These are phyloP conservation scores for Zaprionus ornatus DNA, from an alignment of 1,140 invertebrate species.

Conservation along the genomic window DNA sequence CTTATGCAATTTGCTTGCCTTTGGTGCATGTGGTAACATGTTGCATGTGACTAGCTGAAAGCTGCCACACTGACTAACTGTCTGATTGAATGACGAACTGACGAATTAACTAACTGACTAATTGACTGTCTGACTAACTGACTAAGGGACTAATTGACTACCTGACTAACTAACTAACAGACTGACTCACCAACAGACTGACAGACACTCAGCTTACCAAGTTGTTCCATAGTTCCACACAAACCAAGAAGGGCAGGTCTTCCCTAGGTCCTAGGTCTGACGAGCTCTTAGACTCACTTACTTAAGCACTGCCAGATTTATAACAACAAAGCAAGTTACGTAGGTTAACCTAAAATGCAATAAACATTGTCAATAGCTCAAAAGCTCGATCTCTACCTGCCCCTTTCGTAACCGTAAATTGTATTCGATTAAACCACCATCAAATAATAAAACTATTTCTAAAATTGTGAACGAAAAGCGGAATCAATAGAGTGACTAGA, in stretches of 20 bases:
- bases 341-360: not conserved
- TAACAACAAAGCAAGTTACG: no score
- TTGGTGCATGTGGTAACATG: conserved; percentile 52
- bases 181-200: not conserved
- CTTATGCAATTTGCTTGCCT: conserved; percentile 71
- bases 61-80: not conserved
- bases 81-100: not conserved
- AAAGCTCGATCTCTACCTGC: not conserved
- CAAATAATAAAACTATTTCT: no score
- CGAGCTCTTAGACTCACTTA: no score
- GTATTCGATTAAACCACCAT: no score
- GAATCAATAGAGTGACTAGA: no score
- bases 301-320: no score
- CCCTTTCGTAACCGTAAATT: no score
- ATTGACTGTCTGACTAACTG: not conserved
- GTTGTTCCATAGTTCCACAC: no score
- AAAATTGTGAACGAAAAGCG: no score
- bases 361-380: not conserved
- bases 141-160: no score
- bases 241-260: not conserved
- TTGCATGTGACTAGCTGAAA: conserved; percentile 44
- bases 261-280: not conserved
- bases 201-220: no score
- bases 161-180: no score
- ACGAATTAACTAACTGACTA: not conserved